These are phyloP conservation scores for Glaucomys volans DNA, from an alignment of 2,113 vertebrate species.

Conservation along the genomic window DNA sequence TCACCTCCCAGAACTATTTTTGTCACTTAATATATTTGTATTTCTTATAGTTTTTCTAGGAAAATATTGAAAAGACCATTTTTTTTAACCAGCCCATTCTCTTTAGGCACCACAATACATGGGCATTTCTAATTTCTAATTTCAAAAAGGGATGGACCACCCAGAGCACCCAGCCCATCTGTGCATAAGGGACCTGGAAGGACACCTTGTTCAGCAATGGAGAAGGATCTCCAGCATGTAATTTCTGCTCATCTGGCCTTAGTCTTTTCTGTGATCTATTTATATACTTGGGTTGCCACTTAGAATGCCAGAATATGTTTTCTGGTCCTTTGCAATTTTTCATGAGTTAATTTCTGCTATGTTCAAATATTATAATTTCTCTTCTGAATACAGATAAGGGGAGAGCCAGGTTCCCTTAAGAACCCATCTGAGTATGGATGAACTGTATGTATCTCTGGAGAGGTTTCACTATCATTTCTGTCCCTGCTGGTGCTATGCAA, in stretches of 20 bases:
- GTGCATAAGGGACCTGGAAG: accelerated
- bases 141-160: neutral
- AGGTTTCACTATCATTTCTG: neutral
- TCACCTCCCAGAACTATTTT: neutral
- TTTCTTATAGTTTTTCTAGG: neutral
- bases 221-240: neutral
- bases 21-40: neutral
- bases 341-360: neutral
- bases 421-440: neutral
- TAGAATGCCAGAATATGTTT: neutral
- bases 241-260: neutral
- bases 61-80: neutral
- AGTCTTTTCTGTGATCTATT: accelerated
- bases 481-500: neutral
- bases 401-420: neutral
- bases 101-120: neutral
- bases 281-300: neutral
- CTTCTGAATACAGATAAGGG: neutral
- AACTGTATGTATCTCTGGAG: neutral
- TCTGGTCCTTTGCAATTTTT: neutral
- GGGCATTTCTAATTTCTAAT: neutral
- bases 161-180: too few species aligned
- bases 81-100: neutral
- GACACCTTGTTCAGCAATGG: neutral
- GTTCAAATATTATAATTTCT: neutral